Evolutionary conservation across 1,140 invertebrate genomes (phyloP), one percentile per base, ranked within the genome.

Genomic region (Episyrphus balteatus): DNA sequence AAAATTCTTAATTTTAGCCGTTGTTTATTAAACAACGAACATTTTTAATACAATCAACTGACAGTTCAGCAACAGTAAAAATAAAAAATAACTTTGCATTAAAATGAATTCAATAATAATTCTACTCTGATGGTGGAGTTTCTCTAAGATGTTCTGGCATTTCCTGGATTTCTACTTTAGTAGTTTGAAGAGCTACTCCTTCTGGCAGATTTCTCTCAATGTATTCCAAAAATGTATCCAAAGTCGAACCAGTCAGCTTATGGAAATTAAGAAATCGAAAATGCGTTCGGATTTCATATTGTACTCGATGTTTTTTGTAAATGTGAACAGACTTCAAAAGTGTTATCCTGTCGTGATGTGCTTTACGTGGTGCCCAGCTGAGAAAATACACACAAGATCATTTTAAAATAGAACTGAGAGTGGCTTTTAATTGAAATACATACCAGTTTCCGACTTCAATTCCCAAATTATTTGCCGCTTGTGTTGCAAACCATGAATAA

Each of bases 121-220:
- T 26, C 8, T 8, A 26, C 21, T 26, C 21, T 26, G 21, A 26
- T 26, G 21, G 8, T 26, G 62, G 64, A 5, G 55, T 58, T 30
- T 64, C 50, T n/a, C 53, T 52, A 44, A 79, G 55, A 56, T 78
- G 73, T 3, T 77, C 75, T 2, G 77, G 77, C 17, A 79, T 38
- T 52, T 62, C 62, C 52, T 75, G 73, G 43, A 82, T 69, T 68
- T 84, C 81, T 41, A 79, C 83, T 76, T 86, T 92, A 12, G 89
- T 90, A 5, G 94, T 86, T 78, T 94, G 95, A 72, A 99, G 81
- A 15, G 88, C 87, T 42, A 98, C 87, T 46, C 95, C 94, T 78
- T 98, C 96, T 1, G 96, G 96, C 51, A 98, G 74, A 77, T 98
- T 98, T 54, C 95, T 76, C 66, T 99, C 80, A 47, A 98, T 83